Percentiles rank a stretch among this genome's conserved stretches.
phyloP scores from a whole-genome alignment of 1,140 invertebrate species.

The Ceratosolen solmsi region DNA sequence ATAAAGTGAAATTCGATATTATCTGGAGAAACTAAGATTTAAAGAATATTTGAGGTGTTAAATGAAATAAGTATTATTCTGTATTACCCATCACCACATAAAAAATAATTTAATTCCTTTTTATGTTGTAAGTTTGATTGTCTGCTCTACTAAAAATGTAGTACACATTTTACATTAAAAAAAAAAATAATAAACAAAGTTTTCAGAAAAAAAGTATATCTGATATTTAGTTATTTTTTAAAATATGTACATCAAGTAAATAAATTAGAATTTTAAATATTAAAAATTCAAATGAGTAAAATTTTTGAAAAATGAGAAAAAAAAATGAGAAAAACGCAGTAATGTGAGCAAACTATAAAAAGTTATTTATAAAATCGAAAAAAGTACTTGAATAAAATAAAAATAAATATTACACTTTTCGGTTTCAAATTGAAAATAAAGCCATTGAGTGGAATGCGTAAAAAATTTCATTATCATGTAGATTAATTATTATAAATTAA shows the following conservation, averaged over 20 bases:
- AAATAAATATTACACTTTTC: not conserved
- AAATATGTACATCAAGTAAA: not conserved
- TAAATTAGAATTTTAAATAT: constrained; percentile 25
- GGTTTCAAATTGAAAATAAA: not conserved
- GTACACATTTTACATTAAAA: not conserved
- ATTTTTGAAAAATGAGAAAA: not conserved
- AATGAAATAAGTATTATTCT: not conserved
- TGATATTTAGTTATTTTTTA: not conserved
- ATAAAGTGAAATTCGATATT: constrained; percentile 12
- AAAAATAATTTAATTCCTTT: constrained; percentile 36
- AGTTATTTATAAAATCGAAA: too few species aligned
- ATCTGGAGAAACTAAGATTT: not conserved
- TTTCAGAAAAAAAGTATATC: not conserved
- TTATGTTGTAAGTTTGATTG: constrained; percentile 25
- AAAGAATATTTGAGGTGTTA: not conserved
- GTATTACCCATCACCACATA: not conserved
- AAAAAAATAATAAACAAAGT: not conserved
- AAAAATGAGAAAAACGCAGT: constrained; percentile 15
- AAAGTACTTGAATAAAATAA: not conserved
- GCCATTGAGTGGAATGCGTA: not conserved
- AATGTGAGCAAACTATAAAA: too few species aligned
- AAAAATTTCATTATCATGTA: too few species aligned
- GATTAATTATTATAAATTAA: too few species aligned
- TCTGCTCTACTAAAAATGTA: constrained; percentile 39
- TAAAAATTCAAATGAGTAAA: not conserved